Conservation (phyloP, 2,888 invertebrate genomes). For the Exephanes ischioxanthus region DNA sequence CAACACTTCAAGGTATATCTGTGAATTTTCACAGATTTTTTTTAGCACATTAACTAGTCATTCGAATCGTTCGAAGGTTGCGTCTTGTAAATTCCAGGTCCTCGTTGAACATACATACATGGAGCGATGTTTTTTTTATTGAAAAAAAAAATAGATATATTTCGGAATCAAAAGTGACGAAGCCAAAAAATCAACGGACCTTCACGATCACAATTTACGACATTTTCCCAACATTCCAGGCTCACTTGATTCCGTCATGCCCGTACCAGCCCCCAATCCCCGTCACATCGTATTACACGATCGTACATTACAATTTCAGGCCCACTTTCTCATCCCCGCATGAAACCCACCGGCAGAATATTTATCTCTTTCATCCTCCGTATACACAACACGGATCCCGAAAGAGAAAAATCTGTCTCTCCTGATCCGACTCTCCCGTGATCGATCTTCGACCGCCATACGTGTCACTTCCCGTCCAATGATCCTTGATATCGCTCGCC, state of each 20-base stretch:
- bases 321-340: constrained; percentile 47
- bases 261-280: neutral
- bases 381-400: neutral
- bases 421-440: constrained; percentile 29
- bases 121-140: too few species aligned
- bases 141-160: neutral
- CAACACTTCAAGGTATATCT: too few species aligned
- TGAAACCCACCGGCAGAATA: constrained; percentile 24
- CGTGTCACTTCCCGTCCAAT: constrained; percentile 40
- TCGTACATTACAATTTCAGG: constrained; percentile 35
- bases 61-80: too few species aligned
- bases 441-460: constrained; percentile 57
- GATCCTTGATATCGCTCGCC: constrained; percentile 48
- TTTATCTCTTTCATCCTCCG: neutral
- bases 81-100: too few species aligned
- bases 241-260: constrained; percentile 1
- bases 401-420: constrained; percentile 41
- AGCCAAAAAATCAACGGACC: neutral
- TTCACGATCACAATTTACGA: neutral
- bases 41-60: too few species aligned
- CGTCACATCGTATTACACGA: constrained; percentile 17
- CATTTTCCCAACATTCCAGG: neutral
- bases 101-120: too few species aligned
- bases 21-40: too few species aligned
- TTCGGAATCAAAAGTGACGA: neutral